Percentiles rank a stretch among this genome's conserved stretches.
Evolutionary conservation across 2,888 invertebrate species (phyloP).

Genomic region (Andrena flavipes): DNA sequence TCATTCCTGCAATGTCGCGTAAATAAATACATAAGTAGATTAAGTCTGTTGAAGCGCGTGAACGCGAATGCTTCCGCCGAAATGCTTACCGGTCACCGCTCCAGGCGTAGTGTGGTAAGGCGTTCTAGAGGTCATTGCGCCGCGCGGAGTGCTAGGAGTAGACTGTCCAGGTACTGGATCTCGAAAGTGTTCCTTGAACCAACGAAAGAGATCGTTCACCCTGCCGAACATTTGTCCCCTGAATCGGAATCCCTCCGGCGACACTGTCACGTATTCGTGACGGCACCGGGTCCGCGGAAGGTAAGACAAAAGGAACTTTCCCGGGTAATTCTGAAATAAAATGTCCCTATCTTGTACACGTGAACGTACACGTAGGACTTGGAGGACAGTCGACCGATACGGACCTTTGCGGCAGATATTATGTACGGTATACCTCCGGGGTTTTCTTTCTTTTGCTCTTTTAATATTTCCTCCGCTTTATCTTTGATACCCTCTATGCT

Average conservation of each 20-base stretch:
- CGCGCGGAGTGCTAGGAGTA: constrained; percentile 91
- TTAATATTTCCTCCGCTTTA: constrained; percentile 93
- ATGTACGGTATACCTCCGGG: constrained; percentile 95
- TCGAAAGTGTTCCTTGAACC: constrained; percentile 99
- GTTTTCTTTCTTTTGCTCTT: constrained; percentile 95
- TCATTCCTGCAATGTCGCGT: constrained; percentile 85
- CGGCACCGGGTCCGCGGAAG: constrained; percentile 93
- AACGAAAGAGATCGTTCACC: constrained; percentile 92
- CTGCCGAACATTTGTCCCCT: constrained; percentile 95
- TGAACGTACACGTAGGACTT: neutral
- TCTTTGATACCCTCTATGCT: constrained; percentile 92
- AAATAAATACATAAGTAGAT: too few relatives aligned
- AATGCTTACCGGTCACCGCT: constrained; percentile 61
- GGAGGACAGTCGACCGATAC: constrained; percentile 22
- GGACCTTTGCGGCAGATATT: constrained; percentile 91
- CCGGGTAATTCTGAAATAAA: constrained; percentile 87
- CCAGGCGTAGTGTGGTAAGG: constrained; percentile 86
- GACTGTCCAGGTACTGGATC: constrained; percentile 92
- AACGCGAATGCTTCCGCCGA: neutral
- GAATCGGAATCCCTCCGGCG: constrained; percentile 97
- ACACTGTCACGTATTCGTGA: constrained; percentile 97
- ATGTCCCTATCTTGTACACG: too few relatives aligned
- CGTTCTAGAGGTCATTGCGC: constrained; percentile 86
- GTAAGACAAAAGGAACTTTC: constrained; percentile 97
- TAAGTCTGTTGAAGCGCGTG: neutral